Conservation (phyloP, 2,888 invertebrate species). For the Pseudococcus jackbeardsleyi region DNA sequence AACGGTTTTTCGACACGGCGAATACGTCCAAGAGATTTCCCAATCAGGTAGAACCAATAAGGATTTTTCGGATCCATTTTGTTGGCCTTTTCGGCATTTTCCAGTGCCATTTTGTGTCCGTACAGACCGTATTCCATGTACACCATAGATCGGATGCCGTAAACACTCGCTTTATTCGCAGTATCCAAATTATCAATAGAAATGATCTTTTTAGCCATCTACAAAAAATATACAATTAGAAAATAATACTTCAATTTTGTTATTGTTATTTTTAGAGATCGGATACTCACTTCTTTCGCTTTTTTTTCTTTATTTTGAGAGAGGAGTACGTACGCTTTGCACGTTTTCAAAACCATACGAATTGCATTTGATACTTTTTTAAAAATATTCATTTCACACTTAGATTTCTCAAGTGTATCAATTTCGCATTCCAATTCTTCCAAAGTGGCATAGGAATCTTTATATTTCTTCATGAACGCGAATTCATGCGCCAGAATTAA, state of each 20-base stretch:
- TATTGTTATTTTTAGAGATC: not conserved
- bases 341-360: not conserved
- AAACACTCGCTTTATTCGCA: not conserved
- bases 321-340: not conserved
- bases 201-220: not conserved
- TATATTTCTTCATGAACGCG: not conserved
- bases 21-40: constrained; percentile 21
- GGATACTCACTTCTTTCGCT: constrained; percentile 25
- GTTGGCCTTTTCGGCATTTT: constrained; percentile 30
- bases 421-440: not conserved
- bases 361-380: not conserved
- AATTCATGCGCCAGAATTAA: constrained; percentile 18
- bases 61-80: constrained; percentile 44
- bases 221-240: not conserved
- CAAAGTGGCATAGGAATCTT: not conserved
- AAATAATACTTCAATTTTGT: not conserved
- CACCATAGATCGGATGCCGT: constrained; percentile 18
- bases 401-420: not conserved
- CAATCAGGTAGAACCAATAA: constrained; percentile 38
- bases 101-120: not conserved
- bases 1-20: constrained; percentile 42
- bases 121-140: constrained; percentile 56
- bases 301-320: not conserved
- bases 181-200: not conserved
- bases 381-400: not conserved